Percentiles rank a stretch among this genome's conserved stretches.
phyloP scores from a whole-genome alignment of 2,888 invertebrate species.

The Caenorhabditis sinica region DNA sequence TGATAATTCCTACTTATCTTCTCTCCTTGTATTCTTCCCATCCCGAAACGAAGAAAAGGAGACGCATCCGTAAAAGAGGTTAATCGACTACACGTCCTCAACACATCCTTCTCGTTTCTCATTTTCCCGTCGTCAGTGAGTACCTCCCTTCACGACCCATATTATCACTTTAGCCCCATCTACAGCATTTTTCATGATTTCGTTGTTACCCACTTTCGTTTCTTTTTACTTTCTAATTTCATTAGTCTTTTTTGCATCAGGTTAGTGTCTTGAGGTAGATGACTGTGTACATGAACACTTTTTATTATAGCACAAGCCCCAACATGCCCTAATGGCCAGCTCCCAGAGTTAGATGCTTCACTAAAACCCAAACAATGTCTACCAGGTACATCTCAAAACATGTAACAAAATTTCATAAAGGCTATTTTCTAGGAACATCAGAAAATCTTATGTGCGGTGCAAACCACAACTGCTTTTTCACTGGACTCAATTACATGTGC shows the following conservation, averaged over 20 bases:
- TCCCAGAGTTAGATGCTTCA: constrained; percentile 74
- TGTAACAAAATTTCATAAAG: not conserved
- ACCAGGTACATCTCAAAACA: constrained; percentile 73
- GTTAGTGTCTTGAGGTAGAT: constrained; percentile 26
- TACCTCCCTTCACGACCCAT: constrained; percentile 54
- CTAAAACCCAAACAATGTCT: constrained; percentile 79
- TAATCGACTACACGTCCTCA: constrained; percentile 66
- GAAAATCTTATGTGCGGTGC: constrained; percentile 78
- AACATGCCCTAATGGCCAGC: constrained; percentile 80
- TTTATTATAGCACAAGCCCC: constrained; percentile 67
- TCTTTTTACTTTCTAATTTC: constrained; percentile 64
- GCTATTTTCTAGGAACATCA: constrained; percentile 76
- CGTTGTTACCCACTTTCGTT: constrained; percentile 61
- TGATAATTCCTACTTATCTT: constrained; percentile 64
- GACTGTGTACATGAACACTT: not conserved
- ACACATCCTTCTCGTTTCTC: constrained; percentile 56
- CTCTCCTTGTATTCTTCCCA: constrained; percentile 33
- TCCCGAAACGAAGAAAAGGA: constrained; percentile 46
- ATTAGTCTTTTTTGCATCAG: constrained; percentile 42
- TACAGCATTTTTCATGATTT: constrained; percentile 53
- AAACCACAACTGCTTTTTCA: constrained; percentile 82
- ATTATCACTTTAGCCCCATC: constrained; percentile 53
- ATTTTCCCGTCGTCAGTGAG: constrained; percentile 31
- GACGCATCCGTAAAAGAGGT: constrained; percentile 69
- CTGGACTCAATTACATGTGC: constrained; percentile 83